Base-by-base conservation (phyloP, 2,113 vertebrate genomes). In the Actinemys pallida region DNA sequence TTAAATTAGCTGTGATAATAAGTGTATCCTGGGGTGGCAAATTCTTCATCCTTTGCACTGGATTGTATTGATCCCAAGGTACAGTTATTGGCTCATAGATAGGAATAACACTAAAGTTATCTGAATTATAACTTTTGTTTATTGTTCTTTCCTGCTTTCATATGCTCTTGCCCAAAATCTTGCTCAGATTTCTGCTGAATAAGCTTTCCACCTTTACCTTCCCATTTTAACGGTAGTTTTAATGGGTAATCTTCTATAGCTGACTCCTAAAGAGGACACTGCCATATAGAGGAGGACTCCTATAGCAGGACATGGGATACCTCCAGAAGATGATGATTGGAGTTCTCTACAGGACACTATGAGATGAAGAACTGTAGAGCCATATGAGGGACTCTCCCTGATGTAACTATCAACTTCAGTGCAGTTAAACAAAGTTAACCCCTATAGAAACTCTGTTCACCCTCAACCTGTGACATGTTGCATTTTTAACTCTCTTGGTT, bases 1-100 rank as follows among this genome's bases (percentile, higher is more conserved):
- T 49, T 14, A 13, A 69, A 69, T 85, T 25, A 69, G 24, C 69
- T 50, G 59, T 5, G 4, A 53, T 2, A 1, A 0, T 8, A 87
- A 29, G 3, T 83, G 47, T 47, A 4, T 42, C 2, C 25, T 1
- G 1, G 39, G 5, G 7, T 11, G 45, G n/a, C 42, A 22, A 76
- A 50, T 24, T 81, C 81, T 81, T 62, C 42, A 6, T 5, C 78
- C 88, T 88, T 84, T 50, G 13, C 50, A 75, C 83, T 86, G 10
- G 65, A 10, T 84, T 87, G 57, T 27, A 45, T n/a, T 82, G 76
- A 39, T 49, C 10, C 76, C 50, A 65, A 2, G 39, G 5, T 10
- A 81, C 10, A 47, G 24, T 29, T 45, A 84, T 80, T 95, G 1
- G 42, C 17, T n/a, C n/a, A 72, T 25, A 57, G 31, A 62, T 4